A percentile compares a stretch with the other conserved stretches of the same genome.
These are phyloP conservation scores for Gallinago paraguaiae DNA, from an alignment of 2,113 vertebrate genomes.

Conservation along the genomic window DNA sequence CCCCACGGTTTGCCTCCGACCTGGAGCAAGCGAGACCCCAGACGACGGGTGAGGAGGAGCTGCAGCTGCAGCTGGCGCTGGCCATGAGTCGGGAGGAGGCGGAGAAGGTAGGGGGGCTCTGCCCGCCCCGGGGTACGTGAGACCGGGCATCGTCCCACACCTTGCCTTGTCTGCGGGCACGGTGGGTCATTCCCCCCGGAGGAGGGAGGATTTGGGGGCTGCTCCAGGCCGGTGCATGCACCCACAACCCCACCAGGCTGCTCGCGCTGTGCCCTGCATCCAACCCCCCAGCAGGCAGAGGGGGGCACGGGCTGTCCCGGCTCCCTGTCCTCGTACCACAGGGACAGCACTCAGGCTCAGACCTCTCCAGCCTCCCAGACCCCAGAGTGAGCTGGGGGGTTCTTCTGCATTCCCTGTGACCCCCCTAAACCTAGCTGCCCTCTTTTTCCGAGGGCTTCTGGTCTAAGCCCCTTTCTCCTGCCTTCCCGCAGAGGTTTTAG, in stretches of 20 bases:
- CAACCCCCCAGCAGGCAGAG: not conserved
- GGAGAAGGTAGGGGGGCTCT: conserved; percentile 84
- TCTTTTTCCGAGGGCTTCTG: not conserved
- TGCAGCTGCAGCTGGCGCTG: conserved; percentile 93
- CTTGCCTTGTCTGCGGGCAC: not conserved
- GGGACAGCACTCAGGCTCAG: not conserved
- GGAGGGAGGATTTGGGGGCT: not conserved
- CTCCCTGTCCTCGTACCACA: not conserved
- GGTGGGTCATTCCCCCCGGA: not conserved
- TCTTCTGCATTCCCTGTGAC: not conserved
- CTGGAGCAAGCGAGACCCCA: conserved; percentile 91
- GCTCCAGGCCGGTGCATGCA: not conserved
- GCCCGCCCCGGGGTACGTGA: rapidly evolving
- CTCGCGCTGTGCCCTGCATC: rapidly evolving
- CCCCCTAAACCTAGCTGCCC: not conserved
- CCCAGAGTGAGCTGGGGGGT: not conserved
- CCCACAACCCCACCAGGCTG: not conserved
- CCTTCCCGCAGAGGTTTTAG: not conserved
- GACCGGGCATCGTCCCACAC: not conserved
- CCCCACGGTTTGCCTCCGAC: conserved; percentile 83
- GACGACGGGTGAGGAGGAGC: conserved; percentile 91
- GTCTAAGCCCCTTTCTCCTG: not conserved
- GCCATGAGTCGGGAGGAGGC: conserved; percentile 96
- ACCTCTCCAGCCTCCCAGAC: not conserved
- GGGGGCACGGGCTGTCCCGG: not conserved